Base-by-base conservation (phyloP, 2,113 vertebrate genomes). In the Thamnophis sirtalis region DNA sequence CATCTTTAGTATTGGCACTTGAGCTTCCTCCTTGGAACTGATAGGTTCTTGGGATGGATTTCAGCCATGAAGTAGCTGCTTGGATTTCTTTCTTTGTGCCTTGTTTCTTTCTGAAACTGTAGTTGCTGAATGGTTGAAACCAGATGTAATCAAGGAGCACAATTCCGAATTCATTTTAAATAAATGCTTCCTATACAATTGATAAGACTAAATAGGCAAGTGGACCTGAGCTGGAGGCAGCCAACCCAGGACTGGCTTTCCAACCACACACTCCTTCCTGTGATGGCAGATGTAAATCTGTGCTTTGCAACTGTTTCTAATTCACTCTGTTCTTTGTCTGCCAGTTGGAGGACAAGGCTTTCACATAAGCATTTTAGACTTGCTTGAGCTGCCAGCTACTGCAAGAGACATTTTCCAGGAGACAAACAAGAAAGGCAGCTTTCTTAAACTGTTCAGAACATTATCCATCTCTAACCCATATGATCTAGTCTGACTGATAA, bases 101-200 rank as follows among this genome's bases (percentile, higher is more conserved):
- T 28, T 48, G 48, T 24, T 60, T 87, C 6, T 93, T 93, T 2
- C 0, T 10, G n/a, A 43, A 90, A 85, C 43, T 0, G 7, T 58
- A 89, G 58, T 86, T 84, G 51, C 58, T 11, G 68, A 60, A 55
- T 7, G 0, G 2, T 55, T 87, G 86, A 86, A 88, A 93, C 93
- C 95, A 93, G 91, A 84, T 86, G 92, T 54, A 92, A 87, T 68
- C 87, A 93, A 89, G 55, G 48, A 58, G 90, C 86, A 88, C 93
- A 89, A 50, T 68, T 58, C 56, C 86, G 91, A 87, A 38, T 60
- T 54, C 22, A 38, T 73, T 93, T 93, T 93, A 87, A 96, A 92
- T 86, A 94, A 73, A 56, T n/a, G 53, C 86, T 43, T 0, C 0
- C 0, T 55, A 48, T 54, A 33, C 55, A 85, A 88, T 56, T 4